Conservation (phyloP, 2,113 vertebrate genomes). For the Thunnus maccoyii region DNA sequence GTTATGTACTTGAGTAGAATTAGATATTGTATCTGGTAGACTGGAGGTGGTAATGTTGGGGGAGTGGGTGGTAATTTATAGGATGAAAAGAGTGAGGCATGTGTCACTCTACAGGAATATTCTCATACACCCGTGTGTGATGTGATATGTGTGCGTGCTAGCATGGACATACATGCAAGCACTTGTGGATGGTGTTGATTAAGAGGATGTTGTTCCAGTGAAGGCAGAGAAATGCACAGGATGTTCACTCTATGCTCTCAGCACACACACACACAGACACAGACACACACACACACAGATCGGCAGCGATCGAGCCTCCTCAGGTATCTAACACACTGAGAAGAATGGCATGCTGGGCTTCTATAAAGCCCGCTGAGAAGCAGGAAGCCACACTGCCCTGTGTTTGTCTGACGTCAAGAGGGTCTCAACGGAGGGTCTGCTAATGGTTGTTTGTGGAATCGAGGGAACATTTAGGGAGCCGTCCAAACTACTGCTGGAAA, state of each 20-base stretch:
- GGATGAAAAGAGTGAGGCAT: slow-evolving; percentile 1
- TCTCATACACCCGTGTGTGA: slow-evolving; percentile 38
- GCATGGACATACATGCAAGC: slow-evolving; percentile 7
- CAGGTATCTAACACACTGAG: slow-evolving; percentile 66
- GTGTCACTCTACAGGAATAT: slow-evolving; percentile 44
- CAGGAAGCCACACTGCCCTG: slow-evolving; percentile 60
- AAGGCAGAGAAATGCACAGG: slow-evolving; percentile 74
- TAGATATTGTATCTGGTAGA: background rate
- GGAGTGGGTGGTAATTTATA: slow-evolving; percentile 9
- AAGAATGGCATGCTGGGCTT: slow-evolving; percentile 64
- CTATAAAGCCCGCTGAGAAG: slow-evolving; percentile 57
- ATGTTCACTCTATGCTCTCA: slow-evolving; percentile 71
- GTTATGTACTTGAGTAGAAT: background rate
- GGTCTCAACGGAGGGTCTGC: slow-evolving; percentile 31
- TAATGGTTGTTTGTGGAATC: slow-evolving; percentile 43
- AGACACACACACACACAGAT: slow-evolving; percentile 39
- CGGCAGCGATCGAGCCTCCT: slow-evolving; percentile 47
- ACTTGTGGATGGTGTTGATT: slow-evolving; percentile 81
- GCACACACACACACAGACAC: slow-evolving; percentile 7
- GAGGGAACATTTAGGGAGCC: slow-evolving; percentile 19
- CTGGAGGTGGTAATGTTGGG: no score
- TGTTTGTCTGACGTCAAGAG: slow-evolving; percentile 39
- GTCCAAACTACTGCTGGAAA: background rate
- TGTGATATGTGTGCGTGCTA: slow-evolving; percentile 10
- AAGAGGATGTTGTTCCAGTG: slow-evolving; percentile 74